Percentiles rank a stretch among this genome's conserved stretches.
Evolutionary conservation across 2,113 vertebrate species (phyloP).

Genomic region (Dicaeum eximium): DNA sequence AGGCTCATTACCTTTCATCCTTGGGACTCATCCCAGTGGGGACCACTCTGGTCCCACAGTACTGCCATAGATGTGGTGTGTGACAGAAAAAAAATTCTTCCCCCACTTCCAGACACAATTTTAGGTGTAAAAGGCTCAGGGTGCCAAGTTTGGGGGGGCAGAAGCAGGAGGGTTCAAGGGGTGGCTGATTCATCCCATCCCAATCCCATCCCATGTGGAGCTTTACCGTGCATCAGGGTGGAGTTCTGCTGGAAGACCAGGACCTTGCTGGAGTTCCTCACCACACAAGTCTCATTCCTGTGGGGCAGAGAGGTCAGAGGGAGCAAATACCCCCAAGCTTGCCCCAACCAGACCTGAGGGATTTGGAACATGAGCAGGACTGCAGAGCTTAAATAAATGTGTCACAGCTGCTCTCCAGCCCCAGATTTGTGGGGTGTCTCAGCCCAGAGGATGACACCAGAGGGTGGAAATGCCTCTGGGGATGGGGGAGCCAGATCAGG

Average conservation of each 20-base stretch:
- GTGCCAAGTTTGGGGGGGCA: neutral
- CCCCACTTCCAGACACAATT: fast-evolving
- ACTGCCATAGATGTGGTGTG: fast-evolving
- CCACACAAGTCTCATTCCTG: conserved; percentile 1
- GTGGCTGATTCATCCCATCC: fast-evolving
- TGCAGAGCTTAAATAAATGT: neutral
- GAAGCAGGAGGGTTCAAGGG: neutral
- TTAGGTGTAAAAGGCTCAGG: neutral
- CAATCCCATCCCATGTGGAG: neutral
- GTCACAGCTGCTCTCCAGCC: neutral
- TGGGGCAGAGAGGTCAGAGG: neutral
- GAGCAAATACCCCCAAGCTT: neutral
- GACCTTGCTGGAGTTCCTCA: neutral
- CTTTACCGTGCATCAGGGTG: neutral
- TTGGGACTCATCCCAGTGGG: neutral
- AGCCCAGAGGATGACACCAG: neutral
- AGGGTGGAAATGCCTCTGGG: neutral
- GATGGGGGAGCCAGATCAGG: fast-evolving
- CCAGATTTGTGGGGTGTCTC: neutral
- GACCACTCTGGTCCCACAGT: fast-evolving
- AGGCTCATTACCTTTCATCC: neutral
- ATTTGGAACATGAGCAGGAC: neutral
- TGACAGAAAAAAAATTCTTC: fast-evolving
- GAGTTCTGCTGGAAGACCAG: neutral
- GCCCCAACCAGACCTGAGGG: neutral